phyloP scores from a whole-genome alignment of 2,888 invertebrate genomes.

The Galerucella pusilla region DNA sequence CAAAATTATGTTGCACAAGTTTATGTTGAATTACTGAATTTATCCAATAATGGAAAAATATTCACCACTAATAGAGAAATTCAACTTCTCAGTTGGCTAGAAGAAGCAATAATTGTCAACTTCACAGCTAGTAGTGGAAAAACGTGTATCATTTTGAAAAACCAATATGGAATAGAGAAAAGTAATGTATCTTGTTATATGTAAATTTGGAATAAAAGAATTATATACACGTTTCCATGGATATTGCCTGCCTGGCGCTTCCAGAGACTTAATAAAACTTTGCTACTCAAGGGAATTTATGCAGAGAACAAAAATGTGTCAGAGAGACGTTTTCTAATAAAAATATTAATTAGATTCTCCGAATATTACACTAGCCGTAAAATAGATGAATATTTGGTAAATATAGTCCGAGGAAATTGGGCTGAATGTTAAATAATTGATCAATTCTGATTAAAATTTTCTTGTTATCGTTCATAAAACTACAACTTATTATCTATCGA shows the following conservation, averaged over 20 bases:
- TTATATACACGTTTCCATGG: conserved; percentile 27
- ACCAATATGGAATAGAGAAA: conserved; percentile 19
- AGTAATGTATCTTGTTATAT: conserved; percentile 37
- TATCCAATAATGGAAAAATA: too few species aligned
- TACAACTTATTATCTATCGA: too few species aligned
- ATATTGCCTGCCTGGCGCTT: conserved; percentile 27
- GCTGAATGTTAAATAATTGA: too few species aligned
- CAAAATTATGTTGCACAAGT: too few species aligned
- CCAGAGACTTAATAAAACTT: conserved; percentile 27
- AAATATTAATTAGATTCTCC: not conserved
- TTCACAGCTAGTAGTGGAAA: too few species aligned
- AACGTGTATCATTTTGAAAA: not conserved
- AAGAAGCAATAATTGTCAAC: too few species aligned
- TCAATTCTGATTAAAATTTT: too few species aligned
- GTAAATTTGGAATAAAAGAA: conserved; percentile 40
- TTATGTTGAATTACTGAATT: too few species aligned
- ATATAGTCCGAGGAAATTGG: too few species aligned
- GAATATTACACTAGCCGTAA: not conserved
- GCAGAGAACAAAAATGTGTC: conserved; percentile 20
- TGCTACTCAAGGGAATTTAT: conserved; percentile 5
- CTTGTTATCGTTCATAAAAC: too few species aligned
- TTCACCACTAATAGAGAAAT: too few species aligned
- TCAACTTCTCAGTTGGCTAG: too few species aligned
- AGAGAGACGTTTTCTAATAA: conserved; percentile 9
- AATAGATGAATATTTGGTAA: not conserved